Base-by-base conservation (phyloP, 2,113 vertebrate species). In the Salvelinus alpinus region DNA sequence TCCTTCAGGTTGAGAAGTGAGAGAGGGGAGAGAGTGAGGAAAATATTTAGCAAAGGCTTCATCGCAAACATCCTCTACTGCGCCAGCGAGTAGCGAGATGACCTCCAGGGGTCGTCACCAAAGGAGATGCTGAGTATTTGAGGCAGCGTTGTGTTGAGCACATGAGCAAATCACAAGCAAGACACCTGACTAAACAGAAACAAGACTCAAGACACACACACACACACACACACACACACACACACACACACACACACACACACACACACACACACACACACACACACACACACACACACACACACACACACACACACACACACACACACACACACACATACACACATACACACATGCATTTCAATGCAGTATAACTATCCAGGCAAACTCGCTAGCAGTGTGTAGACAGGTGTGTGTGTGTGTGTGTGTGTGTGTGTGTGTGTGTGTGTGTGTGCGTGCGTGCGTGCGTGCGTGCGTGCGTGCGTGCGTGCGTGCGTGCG, bases 1-100 rank as follows among this genome's bases (percentile, higher is more conserved):
- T 97, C 93, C 96, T 97, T 93, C 89, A 93, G 91, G 91, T 90
- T 70, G 66, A 75, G 78, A 91, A 88, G 88, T 82, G 85, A 92
- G 79, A 87, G 91, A 91, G 87, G 85, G 92, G 91, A 57, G 29
- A 74, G 60, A 9, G 59, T 85, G 65, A 80, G 67, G 77, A 74
- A 74, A 76, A 51, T 3, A 76, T 68, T 68, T 12, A 75, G 27
- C 16, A 54, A 70, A 31, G 16, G 66, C 31, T 76, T 47, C 20
- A 78, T 62, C 18, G 70, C 22, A 12, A 66, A 38, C 14, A 20
- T 20, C 5, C 1, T n/a, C 1, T 25, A 20, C 65, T 2, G 20
- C 34, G 25, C 59, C 24, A 73, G 22, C 22, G 18, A n/a, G 38
- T 4, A 31, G 44, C 70, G 7, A 64, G 2, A 16, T 66, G 14